These are phyloP conservation scores for Chiloscyllium plagiosum DNA, from an alignment of 2,113 vertebrate genomes.

Conservation along the genomic window DNA sequence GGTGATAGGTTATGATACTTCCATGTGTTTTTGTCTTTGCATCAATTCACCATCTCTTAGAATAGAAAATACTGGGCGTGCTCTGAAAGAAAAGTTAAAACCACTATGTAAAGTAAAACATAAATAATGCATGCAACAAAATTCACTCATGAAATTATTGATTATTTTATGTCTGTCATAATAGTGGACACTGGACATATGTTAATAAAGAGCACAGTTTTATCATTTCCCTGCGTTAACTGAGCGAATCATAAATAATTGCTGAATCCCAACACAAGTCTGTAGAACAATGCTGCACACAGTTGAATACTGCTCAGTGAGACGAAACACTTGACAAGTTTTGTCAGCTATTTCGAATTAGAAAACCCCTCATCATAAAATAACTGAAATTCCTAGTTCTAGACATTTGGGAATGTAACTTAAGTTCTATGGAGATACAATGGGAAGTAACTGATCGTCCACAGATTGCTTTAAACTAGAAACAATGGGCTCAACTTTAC, in stretches of 20 bases:
- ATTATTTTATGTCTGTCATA: background rate
- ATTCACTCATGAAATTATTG: background rate
- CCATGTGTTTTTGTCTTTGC: background rate
- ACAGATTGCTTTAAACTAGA: background rate
- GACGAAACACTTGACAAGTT: background rate
- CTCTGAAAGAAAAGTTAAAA: background rate
- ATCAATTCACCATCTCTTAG: background rate
- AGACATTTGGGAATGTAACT: background rate
- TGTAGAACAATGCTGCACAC: background rate
- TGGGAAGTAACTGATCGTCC: background rate
- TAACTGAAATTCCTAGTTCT: background rate
- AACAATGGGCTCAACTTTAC: too few species aligned
- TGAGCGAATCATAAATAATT: slow-evolving; percentile 28
- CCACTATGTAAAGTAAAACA: background rate
- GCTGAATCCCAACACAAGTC: background rate
- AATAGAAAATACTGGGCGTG: background rate
- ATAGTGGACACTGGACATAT: background rate
- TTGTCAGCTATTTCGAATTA: background rate
- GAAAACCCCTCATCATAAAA: background rate
- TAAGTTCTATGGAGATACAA: background rate
- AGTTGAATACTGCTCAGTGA: background rate
- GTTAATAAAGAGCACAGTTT: background rate
- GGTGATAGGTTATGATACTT: background rate
- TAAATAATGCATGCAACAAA: slow-evolving; percentile 22
- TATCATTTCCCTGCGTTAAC: background rate